Evolutionary conservation across 2,797 vertebrate genomes (phyloP).

Genomic region (Siniperca undulata): DNA sequence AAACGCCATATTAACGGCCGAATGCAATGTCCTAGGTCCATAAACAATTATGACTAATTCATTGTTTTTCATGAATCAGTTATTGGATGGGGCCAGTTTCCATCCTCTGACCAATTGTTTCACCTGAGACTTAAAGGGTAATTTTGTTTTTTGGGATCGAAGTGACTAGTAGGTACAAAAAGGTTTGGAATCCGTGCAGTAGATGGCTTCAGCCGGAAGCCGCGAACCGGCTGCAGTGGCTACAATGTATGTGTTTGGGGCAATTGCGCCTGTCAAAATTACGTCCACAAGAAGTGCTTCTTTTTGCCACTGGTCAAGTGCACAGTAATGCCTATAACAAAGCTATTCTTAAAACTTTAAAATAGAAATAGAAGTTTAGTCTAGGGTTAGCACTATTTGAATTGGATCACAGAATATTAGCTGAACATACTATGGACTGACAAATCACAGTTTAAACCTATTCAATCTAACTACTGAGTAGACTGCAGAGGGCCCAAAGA

Average conservation of each 20-base stretch:
- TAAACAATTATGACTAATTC: not conserved
- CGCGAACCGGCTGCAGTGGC: not conserved
- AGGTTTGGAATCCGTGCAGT: too few species aligned
- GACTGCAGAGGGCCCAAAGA: not conserved
- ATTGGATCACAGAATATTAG: not conserved
- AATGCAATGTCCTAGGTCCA: not conserved
- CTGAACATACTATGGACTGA: not conserved
- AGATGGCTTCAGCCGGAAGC: too few species aligned
- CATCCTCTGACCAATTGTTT: not conserved
- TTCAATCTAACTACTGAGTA: not conserved
- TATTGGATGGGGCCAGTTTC: not conserved
- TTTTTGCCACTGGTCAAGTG: too few species aligned
- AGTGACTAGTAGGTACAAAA: too few species aligned
- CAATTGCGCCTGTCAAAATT: too few species aligned
- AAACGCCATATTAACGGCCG: not conserved
- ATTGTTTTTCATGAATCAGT: not conserved
- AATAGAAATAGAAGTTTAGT: too few species aligned
- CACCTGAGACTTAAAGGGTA: not conserved
- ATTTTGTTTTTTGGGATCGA: too few species aligned
- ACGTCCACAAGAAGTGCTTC: too few species aligned
- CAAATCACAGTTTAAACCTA: not conserved
- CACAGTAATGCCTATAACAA: too few species aligned
- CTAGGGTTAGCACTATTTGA: not conserved
- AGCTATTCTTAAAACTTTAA: too few species aligned
- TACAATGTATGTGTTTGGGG: too few species aligned